Conservation (phyloP, 2,113 vertebrate genomes). For the Chauna torquata region DNA sequence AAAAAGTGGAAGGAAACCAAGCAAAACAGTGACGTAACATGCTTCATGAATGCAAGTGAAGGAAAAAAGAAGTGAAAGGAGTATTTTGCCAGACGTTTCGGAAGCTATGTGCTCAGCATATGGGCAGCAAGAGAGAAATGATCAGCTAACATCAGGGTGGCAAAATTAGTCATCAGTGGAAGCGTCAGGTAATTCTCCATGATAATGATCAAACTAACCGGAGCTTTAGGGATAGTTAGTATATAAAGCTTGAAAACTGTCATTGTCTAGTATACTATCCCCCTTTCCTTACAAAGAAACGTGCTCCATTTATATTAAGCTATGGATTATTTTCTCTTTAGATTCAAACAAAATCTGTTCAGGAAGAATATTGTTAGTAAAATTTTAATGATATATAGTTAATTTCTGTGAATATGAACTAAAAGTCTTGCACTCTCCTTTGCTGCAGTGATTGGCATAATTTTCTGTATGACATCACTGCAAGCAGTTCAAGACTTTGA, state of each 20-base stretch:
- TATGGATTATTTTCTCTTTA: neutral
- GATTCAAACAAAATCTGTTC: neutral
- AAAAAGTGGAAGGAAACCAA: neutral
- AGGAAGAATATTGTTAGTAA: neutral
- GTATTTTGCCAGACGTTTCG: slow-evolving; percentile 18
- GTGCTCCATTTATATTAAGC: neutral
- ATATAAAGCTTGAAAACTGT: neutral
- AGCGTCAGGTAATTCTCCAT: slow-evolving; percentile 5
- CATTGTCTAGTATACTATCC: neutral
- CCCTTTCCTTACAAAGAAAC: neutral
- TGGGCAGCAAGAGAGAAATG: slow-evolving; percentile 3
- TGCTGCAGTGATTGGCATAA: rapidly evolving
- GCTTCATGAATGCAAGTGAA: neutral
- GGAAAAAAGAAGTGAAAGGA: neutral
- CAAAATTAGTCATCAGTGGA: slow-evolving; percentile 46
- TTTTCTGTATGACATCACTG: neutral
- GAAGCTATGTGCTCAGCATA: slow-evolving; percentile 1
- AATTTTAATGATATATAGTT: neutral
- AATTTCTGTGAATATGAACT: neutral
- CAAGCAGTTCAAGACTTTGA: neutral
- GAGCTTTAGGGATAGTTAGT: neutral
- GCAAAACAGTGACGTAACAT: neutral
- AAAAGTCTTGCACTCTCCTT: neutral
- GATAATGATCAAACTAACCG: neutral
- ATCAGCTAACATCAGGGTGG: neutral